A percentile compares a stretch with the other conserved stretches of the same genome.
These are phyloP conservation scores for Dolichallabes microphthalmus DNA, from an alignment of 2,113 vertebrate species.

Conservation along the genomic window DNA sequence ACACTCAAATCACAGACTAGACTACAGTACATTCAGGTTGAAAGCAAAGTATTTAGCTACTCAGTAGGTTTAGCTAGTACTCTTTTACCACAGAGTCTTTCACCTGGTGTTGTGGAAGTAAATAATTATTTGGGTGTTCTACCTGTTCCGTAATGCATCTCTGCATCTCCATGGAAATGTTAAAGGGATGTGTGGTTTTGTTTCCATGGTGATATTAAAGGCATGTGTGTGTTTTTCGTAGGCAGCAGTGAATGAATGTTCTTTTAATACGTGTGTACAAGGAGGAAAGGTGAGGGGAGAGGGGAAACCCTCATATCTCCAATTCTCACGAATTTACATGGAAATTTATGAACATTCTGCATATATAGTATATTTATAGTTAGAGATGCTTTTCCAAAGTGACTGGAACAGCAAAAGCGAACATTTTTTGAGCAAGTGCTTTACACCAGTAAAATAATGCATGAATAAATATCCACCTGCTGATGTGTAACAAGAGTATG, in stretches of 20 bases:
- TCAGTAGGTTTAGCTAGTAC: background rate
- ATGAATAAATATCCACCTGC: background rate
- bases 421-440: background rate
- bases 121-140: slow-evolving; percentile 18
- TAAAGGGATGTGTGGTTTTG: slow-evolving; percentile 21
- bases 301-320: background rate
- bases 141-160: slow-evolving; percentile 20
- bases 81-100: background rate
- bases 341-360: too few species aligned
- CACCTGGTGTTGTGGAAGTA: background rate
- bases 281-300: background rate
- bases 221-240: background rate
- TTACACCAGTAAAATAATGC: background rate
- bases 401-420: background rate
- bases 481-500: background rate
- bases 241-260: background rate
- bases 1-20: slow-evolving; percentile 11
- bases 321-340: background rate
- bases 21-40: background rate
- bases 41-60: background rate
- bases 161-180: slow-evolving; percentile 26
- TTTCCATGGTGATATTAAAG: slow-evolving; percentile 31
- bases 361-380: too few species aligned
- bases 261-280: background rate
- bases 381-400: too few species aligned